A percentile compares a stretch with the other conserved stretches of the same genome.
Evolutionary conservation across 2,113 vertebrate species (phyloP).

Genomic region (Megalops atlanticus): DNA sequence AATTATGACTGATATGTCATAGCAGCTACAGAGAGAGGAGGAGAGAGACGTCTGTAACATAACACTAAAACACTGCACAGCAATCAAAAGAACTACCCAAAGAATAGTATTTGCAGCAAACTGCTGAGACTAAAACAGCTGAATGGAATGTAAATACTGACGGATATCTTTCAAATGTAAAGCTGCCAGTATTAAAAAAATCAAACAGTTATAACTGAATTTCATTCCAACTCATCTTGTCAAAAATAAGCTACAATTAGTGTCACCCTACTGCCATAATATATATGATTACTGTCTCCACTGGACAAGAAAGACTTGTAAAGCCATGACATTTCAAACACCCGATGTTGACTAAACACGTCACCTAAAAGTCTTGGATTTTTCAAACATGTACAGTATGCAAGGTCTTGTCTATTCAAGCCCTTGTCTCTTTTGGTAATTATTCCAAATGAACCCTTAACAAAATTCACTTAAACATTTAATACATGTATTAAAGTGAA

Average conservation of each 20-base stretch:
- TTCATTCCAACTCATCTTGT: background rate
- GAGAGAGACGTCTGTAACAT: background rate
- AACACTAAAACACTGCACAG: background rate
- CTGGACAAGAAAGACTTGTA: too few species aligned
- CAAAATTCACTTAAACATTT: background rate
- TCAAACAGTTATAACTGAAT: background rate
- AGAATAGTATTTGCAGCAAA: background rate
- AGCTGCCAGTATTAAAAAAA: background rate
- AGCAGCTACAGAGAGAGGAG: background rate
- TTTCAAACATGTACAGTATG: background rate
- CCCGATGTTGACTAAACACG: too few species aligned
- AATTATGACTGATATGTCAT: background rate
- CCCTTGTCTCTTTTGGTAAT: background rate
- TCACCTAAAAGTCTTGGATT: background rate
- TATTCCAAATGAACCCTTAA: background rate
- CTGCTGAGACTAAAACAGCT: background rate
- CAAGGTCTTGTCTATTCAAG: background rate
- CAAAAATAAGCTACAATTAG: background rate
- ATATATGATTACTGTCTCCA: background rate
- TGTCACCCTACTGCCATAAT: background rate
- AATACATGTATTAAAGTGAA: too few species aligned
- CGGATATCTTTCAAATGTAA: background rate
- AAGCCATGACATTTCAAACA: too few species aligned
- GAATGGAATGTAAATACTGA: slow-evolving; percentile 11
- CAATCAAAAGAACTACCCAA: slow-evolving; percentile 7